A percentile compares a stretch with the other conserved stretches of the same genome.
Evolutionary conservation across 2,797 vertebrate species (phyloP).

Genomic region (Neostethus bicornis): DNA sequence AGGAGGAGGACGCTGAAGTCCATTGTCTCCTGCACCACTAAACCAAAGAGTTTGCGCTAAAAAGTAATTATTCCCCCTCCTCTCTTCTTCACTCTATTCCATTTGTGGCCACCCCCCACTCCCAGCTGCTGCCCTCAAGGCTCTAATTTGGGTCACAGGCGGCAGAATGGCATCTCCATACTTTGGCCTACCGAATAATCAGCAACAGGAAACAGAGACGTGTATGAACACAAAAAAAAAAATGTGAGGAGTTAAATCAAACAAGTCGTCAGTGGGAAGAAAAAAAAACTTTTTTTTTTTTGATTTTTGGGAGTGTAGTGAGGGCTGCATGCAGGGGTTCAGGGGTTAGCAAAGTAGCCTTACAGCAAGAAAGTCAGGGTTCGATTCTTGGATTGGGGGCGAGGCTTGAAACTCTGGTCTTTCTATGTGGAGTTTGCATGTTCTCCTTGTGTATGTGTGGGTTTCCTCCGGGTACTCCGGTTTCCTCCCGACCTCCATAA

Average conservation of each 20-base stretch:
- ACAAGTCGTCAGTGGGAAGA: neutral
- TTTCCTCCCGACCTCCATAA: too few species aligned
- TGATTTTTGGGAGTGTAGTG: too few species aligned
- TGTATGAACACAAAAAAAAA: slow-evolving; percentile 3
- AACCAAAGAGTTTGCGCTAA: slow-evolving; percentile 74
- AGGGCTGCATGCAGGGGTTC: too few species aligned
- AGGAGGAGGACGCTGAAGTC: slow-evolving; percentile 51
- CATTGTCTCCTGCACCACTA: slow-evolving; percentile 76
- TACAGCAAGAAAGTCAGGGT: too few species aligned
- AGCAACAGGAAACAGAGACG: slow-evolving; percentile 41
- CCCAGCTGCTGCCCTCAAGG: slow-evolving; percentile 66
- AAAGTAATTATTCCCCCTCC: slow-evolving; percentile 75
- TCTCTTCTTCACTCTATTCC: slow-evolving; percentile 34
- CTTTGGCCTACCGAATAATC: slow-evolving; percentile 53
- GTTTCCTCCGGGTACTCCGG: too few species aligned
- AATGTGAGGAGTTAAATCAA: neutral
- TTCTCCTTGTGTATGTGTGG: too few species aligned
- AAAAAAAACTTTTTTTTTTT: neutral
- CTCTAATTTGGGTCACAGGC: slow-evolving; percentile 83
- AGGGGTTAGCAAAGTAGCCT: too few species aligned
- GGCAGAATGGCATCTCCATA: slow-evolving; percentile 72
- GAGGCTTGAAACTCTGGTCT: too few species aligned
- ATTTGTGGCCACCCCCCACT: slow-evolving; percentile 46
- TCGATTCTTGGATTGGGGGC: too few species aligned
- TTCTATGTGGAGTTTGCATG: too few species aligned